Evolutionary conservation across 1,140 invertebrate genomes (phyloP).

Genomic region (Trachymyrmex septentrionalis): DNA sequence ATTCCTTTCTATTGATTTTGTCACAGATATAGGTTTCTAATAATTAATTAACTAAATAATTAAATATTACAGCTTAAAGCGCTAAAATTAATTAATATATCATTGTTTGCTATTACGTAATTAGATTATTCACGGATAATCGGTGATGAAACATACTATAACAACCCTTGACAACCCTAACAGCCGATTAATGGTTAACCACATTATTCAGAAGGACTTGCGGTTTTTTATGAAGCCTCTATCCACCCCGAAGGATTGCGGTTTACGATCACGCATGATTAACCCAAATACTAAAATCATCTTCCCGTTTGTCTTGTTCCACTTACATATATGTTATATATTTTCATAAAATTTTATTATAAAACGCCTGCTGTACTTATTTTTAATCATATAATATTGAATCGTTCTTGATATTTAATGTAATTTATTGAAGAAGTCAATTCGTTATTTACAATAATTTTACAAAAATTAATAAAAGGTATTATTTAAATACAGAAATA

Average conservation of each 20-base stretch:
- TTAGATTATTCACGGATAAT: slow-evolving; percentile 35
- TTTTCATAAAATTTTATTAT: slow-evolving; percentile 1
- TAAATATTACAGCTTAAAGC: background rate
- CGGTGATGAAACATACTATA: background rate
- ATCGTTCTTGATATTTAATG: background rate
- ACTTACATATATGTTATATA: background rate
- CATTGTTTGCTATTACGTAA: background rate
- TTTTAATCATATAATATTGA: slow-evolving; percentile 9
- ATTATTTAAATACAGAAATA: background rate
- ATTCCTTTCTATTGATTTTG: slow-evolving; percentile 43
- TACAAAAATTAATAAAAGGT: slow-evolving; percentile 11
- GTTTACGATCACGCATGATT: slow-evolving; percentile 63
- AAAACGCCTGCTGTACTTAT: background rate
- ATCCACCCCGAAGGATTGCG: slow-evolving; percentile 66
- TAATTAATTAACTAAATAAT: slow-evolving; percentile 20
- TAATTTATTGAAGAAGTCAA: background rate
- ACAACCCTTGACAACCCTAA: slow-evolving; percentile 35
- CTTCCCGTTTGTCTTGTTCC: background rate
- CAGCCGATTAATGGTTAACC: slow-evolving; percentile 66
- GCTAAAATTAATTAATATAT: slow-evolving; percentile 28
- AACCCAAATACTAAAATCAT: slow-evolving; percentile 63
- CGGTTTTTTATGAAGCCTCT: slow-evolving; percentile 72
- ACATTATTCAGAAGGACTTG: slow-evolving; percentile 74
- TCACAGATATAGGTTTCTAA: slow-evolving; percentile 19
- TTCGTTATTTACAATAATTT: background rate